These are phyloP conservation scores for Hydrochoerus hydrochaeris DNA, from an alignment of 2,113 vertebrate genomes.

Conservation along the genomic window DNA sequence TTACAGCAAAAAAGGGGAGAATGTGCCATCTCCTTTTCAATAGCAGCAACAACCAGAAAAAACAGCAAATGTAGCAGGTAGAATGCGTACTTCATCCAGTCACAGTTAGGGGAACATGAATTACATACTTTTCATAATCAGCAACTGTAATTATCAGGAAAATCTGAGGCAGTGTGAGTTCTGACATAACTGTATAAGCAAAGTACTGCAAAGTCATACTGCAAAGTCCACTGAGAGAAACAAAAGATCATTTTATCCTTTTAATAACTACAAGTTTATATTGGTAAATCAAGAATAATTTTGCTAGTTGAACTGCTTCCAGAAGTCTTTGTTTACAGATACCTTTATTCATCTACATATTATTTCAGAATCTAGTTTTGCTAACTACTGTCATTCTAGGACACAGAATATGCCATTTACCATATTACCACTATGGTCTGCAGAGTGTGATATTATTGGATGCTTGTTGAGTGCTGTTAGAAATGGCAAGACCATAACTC, in stretches of 20 bases:
- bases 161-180: slow-evolving; percentile 74
- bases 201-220: slow-evolving; percentile 82
- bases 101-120: slow-evolving; percentile 67
- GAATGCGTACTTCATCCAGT: slow-evolving; percentile 73
- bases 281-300: slow-evolving; percentile 89
- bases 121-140: slow-evolving; percentile 79
- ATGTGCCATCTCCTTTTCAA: slow-evolving; percentile 57
- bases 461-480: slow-evolving; percentile 53
- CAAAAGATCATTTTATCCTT: slow-evolving; percentile 85
- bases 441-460: slow-evolving; percentile 63
- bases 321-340: slow-evolving; percentile 84
- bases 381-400: slow-evolving; percentile 77
- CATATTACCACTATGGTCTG: slow-evolving; percentile 64
- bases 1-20: slow-evolving; percentile 35
- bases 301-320: slow-evolving; percentile 85
- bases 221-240: slow-evolving; percentile 80
- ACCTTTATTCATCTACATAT: slow-evolving; percentile 80
- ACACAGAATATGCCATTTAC: slow-evolving; percentile 72
- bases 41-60: slow-evolving; percentile 20
- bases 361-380: slow-evolving; percentile 79
- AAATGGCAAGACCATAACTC: slow-evolving; percentile 24
- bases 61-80: slow-evolving; percentile 54
- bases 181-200: slow-evolving; percentile 78
- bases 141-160: slow-evolving; percentile 81
- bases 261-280: slow-evolving; percentile 83